Conservation (phyloP, 2,797 vertebrate genomes). For the Eospalax fontanierii region DNA sequence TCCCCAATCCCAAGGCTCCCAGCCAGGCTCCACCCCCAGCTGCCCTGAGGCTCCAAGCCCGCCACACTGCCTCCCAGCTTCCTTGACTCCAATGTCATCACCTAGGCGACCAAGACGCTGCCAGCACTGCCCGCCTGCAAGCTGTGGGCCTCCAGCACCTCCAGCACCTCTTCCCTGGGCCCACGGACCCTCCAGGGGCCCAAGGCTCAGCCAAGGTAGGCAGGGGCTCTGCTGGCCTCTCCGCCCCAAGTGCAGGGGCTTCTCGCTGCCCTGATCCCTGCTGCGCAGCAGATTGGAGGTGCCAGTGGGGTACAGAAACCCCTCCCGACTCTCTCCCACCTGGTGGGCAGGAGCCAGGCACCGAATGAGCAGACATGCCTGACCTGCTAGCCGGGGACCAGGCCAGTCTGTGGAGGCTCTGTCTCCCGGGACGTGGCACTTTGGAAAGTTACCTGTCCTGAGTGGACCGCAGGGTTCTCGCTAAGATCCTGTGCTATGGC, state of each 20-base stretch:
- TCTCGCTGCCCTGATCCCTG: too few species aligned
- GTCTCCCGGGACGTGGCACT: accelerated
- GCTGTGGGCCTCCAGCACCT: conserved; percentile 36
- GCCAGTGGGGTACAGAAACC: background rate
- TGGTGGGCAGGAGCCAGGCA: background rate
- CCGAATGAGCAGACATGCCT: too few species aligned
- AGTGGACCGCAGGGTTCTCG: background rate
- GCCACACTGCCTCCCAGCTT: conserved; percentile 88
- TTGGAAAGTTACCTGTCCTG: too few species aligned
- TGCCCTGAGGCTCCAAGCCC: conserved; percentile 83
- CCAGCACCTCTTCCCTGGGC: background rate
- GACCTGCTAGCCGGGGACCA: background rate
- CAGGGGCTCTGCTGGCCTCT: background rate
- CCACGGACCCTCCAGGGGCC: conserved; percentile 35
- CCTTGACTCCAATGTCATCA: conserved; percentile 90
- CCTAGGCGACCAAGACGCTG: conserved; percentile 94
- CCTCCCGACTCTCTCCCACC: background rate
- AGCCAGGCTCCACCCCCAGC: conserved; percentile 83
- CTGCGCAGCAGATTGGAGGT: too few species aligned
- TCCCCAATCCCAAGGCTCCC: conserved; percentile 73
- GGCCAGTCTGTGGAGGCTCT: background rate
- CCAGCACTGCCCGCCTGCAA: conserved; percentile 77
- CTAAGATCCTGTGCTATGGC: accelerated
- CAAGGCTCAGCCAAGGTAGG: conserved; percentile 76
- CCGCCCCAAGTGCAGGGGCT: background rate